Conservation (phyloP, 1,140 invertebrate genomes). For the Caenorhabditis latens region DNA sequence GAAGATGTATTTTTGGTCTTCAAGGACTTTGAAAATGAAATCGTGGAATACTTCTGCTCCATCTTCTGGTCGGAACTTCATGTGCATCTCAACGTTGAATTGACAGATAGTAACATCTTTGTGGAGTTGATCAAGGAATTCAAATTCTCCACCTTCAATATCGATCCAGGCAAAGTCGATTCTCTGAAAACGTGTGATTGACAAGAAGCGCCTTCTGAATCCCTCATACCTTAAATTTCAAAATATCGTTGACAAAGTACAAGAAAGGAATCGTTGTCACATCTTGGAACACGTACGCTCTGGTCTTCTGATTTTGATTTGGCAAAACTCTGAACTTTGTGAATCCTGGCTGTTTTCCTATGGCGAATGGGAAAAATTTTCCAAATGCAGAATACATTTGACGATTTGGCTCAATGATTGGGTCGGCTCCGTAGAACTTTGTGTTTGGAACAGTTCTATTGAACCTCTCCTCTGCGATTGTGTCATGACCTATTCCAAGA, state of each 20-base stretch:
- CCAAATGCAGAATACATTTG: conserved; percentile 28
- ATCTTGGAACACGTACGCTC: not conserved
- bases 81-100: conserved; percentile 10
- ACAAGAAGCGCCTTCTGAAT: not conserved
- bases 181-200: not conserved
- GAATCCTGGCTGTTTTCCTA: conserved; percentile 16
- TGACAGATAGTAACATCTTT: conserved; percentile 23
- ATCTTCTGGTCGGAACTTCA: not conserved
- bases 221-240: not conserved
- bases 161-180: conserved; percentile 20
- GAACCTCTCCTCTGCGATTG: not conserved
- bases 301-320: conserved; percentile 6
- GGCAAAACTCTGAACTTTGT: not conserved
- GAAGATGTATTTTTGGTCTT: conserved; percentile 16
- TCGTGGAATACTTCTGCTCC: not conserved
- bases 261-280: not conserved
- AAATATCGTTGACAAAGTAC: not conserved
- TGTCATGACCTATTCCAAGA: conserved; percentile 26
- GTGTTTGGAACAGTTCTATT: not conserved
- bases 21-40: conserved; percentile 19
- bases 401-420: conserved; percentile 32
- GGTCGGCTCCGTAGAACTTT: conserved; percentile 27
- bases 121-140: conserved; percentile 14
- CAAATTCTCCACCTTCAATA: conserved; percentile 18
- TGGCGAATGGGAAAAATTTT: conserved; percentile 44